Base-by-base conservation (phyloP, 2,797 vertebrate genomes). In the Tarsius wallacei region DNA sequence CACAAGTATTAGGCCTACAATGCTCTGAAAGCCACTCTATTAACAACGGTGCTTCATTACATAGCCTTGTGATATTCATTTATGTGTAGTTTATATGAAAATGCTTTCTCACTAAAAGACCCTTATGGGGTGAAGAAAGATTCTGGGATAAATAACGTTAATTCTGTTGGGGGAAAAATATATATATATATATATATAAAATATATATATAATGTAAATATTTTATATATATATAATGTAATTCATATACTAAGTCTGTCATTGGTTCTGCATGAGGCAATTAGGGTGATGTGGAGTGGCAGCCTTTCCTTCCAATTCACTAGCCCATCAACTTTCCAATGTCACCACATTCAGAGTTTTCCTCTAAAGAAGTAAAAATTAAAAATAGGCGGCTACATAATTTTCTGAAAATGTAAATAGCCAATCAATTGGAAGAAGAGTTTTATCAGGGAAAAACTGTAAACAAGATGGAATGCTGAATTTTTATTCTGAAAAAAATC, bases 41-140 rank as follows among this genome's bases (percentile, higher is more conserved):
- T 73, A 95, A 92, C 84, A 84, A 80, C 63, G 51, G 9, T 51
- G 59, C 31, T 94, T 87, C 86, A 92, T 61, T 80, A 86, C 11
- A 82, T 95, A 71, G 16, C 0, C 61, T 63, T 22, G 47, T 59
- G 7, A 31, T 73, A 61, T 63, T 93, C 77, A 93, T 82, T 96
- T 91, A 64, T 21, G 19, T 71, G 31, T 49, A 64, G 55, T 16
- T 87, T 76, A 61, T 64, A 76, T 24, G 33, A 87, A 92, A 71
- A 19, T 33, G 49, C 31, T 61, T 28, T 77, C 21, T 13, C 17
- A 64, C 68, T 68, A 28, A 91, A 83, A 91, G 36, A 87, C 7
- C 21, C 22, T 17, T 80, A 42, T 13, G 24, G 14, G 21, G 9
- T 61, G 4, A 80, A 90, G 91, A 28, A 93, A 90, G 42, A 89